Base-by-base conservation (phyloP, 2,888 invertebrate genomes). In the Hartigia nigra region DNA sequence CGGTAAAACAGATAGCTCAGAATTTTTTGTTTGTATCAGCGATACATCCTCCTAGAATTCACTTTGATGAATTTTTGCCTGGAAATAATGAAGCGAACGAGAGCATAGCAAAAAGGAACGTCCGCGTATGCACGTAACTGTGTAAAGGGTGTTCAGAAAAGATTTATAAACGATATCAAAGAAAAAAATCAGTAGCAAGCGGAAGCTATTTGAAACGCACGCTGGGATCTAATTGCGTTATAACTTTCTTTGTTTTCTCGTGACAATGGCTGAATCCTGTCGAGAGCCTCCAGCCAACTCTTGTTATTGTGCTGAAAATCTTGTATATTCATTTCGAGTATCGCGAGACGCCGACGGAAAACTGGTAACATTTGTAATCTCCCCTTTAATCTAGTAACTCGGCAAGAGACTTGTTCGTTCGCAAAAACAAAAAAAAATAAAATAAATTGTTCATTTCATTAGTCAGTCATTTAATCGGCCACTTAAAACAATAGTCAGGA, bases 1-100 rank as follows among this genome's bases (percentile, higher is more conserved):
- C 83, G 83, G 81, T 83, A 83, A 83, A 84, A 77, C 80, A 77
- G 75, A 74, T 74, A 72, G 79, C 80, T 78, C 82, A 80, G 23
- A 4, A 55, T 55, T 55, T 2, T 23, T 55, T 1, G 9, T 23
- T 55, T 1, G 9, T 9, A 55, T 55, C 39, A 1, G 14, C 23
- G 23, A 0, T 55, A 4, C 14, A 14, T 14, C 39, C 39, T 14
- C n/a, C n/a, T n/a, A n/a, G 23, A 0, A 9, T 55, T 23, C 23
- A 23, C 55, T 55, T 55, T 9, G 23, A 55, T 2, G 9, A 55
- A 55, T 23, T 55, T 55, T 23, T 5, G 4, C 9, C 35, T 35
- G 23, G 55, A 55, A 55, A 55, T 9, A 23, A 9, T 9, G 55
- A 55, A 55, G 23, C 23, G 23, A 23, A 55, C 55, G 23, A 23